These are phyloP conservation scores for Mustelus asterias DNA, from an alignment of 2,113 vertebrate species.

Conservation along the genomic window DNA sequence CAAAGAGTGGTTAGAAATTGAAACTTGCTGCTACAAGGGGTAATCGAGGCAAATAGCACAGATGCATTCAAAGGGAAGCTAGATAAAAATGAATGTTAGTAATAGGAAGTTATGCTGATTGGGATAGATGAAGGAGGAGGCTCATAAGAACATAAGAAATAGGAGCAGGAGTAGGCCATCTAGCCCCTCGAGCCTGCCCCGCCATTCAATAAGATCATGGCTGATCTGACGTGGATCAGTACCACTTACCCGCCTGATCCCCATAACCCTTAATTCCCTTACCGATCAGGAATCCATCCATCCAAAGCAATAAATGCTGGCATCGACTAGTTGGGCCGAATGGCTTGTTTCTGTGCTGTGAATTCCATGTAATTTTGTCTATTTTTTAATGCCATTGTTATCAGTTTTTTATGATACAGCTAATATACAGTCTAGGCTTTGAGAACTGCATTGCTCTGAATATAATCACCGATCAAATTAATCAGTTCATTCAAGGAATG, in stretches of 20 bases:
- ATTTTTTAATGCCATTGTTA: not conserved
- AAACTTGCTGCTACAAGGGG: not conserved
- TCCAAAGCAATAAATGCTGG: not conserved
- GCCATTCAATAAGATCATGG: too few relatives aligned
- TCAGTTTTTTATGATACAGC: not conserved
- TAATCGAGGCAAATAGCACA: not conserved
- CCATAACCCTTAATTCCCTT: too few relatives aligned
- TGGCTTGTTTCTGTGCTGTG: not conserved
- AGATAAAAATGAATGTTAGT: not conserved
- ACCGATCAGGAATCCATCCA: too few relatives aligned
- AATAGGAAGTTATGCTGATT: not conserved
- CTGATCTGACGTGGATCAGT: too few relatives aligned
- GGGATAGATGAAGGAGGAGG: not conserved
- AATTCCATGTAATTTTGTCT: not conserved
- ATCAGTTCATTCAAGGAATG: not conserved
- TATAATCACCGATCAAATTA: not conserved
- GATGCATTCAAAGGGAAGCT: not conserved
- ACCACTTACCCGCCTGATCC: too few relatives aligned
- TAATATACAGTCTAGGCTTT: not conserved
- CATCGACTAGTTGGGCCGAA: not conserved
- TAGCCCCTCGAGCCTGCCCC: too few relatives aligned
- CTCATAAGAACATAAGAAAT: too few relatives aligned
- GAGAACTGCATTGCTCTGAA: not conserved
- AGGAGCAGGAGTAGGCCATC: too few relatives aligned
- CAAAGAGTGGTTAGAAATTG: not conserved